Evolutionary conservation across 2,797 vertebrate species (phyloP).

Genomic region (Florisuga fusca): DNA sequence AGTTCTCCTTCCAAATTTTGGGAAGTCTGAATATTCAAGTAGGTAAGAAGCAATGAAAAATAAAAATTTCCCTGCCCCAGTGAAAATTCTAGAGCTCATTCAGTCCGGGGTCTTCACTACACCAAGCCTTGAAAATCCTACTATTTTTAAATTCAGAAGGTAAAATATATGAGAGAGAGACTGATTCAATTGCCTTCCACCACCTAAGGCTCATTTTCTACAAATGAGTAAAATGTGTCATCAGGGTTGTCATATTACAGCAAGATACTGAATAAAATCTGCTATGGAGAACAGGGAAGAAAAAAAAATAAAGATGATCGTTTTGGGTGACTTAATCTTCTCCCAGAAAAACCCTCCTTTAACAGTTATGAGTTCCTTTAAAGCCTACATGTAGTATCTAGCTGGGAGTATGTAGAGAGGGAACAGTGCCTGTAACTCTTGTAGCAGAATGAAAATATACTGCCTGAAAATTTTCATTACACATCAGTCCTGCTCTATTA

Average conservation of each 20-base stretch:
- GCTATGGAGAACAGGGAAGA: background rate
- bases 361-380: background rate
- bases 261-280: fast-evolving
- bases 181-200: background rate
- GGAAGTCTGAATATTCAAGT: fast-evolving
- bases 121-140: background rate
- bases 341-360: fast-evolving
- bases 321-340: background rate
- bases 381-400: background rate
- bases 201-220: background rate
- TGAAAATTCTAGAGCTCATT: background rate
- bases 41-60: background rate
- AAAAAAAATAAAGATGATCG: background rate
- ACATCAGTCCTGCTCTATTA: background rate
- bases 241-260: background rate
- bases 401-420: background rate
- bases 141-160: background rate
- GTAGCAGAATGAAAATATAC: background rate
- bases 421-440: background rate
- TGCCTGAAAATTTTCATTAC: background rate
- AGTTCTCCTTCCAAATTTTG: background rate
- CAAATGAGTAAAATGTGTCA: background rate
- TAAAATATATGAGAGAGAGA: background rate
- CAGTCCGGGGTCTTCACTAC: background rate
- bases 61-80: background rate